Evolutionary conservation across 1,140 invertebrate genomes (phyloP).

Genomic region (Lineus longissimus): DNA sequence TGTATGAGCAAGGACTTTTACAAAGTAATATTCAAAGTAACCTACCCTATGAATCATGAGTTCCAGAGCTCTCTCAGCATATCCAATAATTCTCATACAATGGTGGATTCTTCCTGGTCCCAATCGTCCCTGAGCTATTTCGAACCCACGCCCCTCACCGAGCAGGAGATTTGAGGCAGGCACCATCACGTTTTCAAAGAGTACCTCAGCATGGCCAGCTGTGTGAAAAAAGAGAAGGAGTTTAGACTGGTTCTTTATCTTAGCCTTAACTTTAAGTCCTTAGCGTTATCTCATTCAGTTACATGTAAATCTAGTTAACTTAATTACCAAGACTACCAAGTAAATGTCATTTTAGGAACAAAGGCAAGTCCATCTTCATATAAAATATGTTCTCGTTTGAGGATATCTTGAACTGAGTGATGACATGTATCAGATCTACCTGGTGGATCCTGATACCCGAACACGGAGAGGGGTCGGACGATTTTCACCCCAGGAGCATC

Average conservation of each 20-base stretch:
- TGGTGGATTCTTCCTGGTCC: slow-evolving; percentile 58
- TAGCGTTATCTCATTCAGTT: no score
- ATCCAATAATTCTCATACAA: slow-evolving; percentile 56
- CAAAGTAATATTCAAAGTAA: no score
- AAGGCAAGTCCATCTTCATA: not conserved
- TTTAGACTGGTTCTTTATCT: no score
- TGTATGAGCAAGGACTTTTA: no score
- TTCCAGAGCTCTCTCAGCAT: slow-evolving; percentile 49
- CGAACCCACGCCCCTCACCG: slow-evolving; percentile 57
- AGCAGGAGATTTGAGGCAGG: slow-evolving; percentile 51
- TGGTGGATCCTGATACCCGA: slow-evolving; percentile 55
- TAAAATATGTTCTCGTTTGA: not conserved
- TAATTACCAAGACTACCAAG: not conserved
- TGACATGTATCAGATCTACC: slow-evolving; percentile 29
- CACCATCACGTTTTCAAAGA: slow-evolving; percentile 55
- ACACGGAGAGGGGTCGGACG: slow-evolving; percentile 51
- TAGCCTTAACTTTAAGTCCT: no score
- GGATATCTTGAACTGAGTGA: no score
- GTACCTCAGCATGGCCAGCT: slow-evolving; percentile 55
- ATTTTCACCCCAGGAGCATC: slow-evolving; percentile 53
- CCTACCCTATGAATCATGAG: slow-evolving; percentile 54
- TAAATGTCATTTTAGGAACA: not conserved
- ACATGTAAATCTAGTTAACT: not conserved
- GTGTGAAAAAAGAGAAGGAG: not conserved
- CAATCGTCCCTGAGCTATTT: slow-evolving; percentile 57